Base-by-base conservation (phyloP, 2,888 invertebrate genomes). In the Mythimna vitellina region DNA sequence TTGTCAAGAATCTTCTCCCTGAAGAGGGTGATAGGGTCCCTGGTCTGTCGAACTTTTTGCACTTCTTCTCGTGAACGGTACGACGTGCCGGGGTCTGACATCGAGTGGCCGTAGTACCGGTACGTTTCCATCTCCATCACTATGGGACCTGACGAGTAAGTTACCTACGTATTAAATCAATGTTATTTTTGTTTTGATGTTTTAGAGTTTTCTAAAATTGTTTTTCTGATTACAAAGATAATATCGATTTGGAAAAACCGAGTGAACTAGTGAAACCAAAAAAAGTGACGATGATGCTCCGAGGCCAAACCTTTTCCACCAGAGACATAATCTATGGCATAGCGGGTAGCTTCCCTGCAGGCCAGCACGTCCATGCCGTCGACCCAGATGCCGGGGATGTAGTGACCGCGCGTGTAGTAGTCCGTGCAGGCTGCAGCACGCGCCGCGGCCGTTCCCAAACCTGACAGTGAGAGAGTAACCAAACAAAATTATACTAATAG, bases 71-170 rank as follows among this genome's bases (percentile, higher is more conserved):
- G 73, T 7, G 77, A 3, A 17, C 73, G 97, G 93, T 98, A 99
- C 92, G 99, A 99, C 0, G 99, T 99, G 72, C 99, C 99, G 10
- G 99, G 99, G 96, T 99, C 99, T 38, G 99, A 99, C 99, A 99
- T 99, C 82, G 99, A 99, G 96, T 99, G 99, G 0, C 99, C 99
- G 79, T 98, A 98, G 96, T 99, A 99, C 82, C 99, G 97, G 94
- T 99, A 99, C 0, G 99, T 99, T 82, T 98, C 98, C 89, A 98
- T 98, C 95, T 99, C 99, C 95, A 99, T 96, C 1, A 99, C 97
- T 32, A 74, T 20, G 20, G 73, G 73, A 77, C 73, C 73, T 74
- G 73, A 12, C 17, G 29, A 54, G 29, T 14, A 38, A 58, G n/a
- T 35, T 58, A 7, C 9, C 0, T 9, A 51, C 9, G n/a, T 12